Conservation (phyloP, 2,888 invertebrate species). For the Omphaloscelis lunosa region DNA sequence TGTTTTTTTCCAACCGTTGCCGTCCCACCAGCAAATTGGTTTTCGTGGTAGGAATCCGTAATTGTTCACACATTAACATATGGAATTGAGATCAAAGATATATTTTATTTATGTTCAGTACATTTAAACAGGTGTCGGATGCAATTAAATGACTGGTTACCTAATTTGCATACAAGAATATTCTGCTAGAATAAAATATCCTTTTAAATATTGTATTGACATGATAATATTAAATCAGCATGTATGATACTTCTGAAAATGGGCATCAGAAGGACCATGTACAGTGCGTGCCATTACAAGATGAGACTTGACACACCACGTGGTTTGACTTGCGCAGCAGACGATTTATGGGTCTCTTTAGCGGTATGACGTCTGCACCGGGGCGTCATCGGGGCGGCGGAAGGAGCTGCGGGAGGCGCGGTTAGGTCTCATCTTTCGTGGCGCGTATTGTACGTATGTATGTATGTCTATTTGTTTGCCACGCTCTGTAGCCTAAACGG, state of each 20-base stretch:
- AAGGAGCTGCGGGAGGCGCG: no score
- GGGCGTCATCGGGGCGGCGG: no score
- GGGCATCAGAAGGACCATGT: neutral
- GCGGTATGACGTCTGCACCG: no score
- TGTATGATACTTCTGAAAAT: neutral
- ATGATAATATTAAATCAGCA: neutral
- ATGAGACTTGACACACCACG: no score
- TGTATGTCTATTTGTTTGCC: no score
- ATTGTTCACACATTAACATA: conserved; percentile 64
- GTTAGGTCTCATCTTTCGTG: no score
- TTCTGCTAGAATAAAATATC: neutral
- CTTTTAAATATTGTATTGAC: neutral
- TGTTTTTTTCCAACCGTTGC: conserved; percentile 35
- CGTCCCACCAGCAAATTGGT: conserved; percentile 62
- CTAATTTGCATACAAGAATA: conserved; percentile 29
- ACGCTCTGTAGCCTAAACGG: no score
- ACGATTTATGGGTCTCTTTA: no score
- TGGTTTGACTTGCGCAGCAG: no score
- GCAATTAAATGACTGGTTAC: conserved; percentile 22
- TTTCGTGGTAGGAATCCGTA: conserved; percentile 66
- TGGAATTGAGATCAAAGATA: conserved; percentile 48
- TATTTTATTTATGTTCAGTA: conserved; percentile 40
- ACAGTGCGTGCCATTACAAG: no score
- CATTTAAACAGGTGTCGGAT: conserved; percentile 24
- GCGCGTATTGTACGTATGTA: no score